Evolutionary conservation across 2,888 invertebrate species (phyloP).

Genomic region (Drosophila subquinaria): DNA sequence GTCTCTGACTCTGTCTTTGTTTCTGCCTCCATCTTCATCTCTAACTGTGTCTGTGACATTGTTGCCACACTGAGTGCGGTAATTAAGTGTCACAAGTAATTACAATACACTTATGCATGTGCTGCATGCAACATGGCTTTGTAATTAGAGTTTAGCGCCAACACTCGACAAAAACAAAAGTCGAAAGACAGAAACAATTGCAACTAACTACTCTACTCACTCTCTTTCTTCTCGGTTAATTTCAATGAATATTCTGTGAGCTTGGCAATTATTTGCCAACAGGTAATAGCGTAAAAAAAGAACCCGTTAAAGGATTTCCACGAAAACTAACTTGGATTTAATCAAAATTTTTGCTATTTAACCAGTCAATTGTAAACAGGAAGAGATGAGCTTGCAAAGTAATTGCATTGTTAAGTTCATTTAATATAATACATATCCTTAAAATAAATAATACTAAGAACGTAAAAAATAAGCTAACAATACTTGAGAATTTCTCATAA

Average conservation of each 20-base stretch:
- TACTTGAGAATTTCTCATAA: background rate
- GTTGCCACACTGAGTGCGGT: conserved; percentile 62
- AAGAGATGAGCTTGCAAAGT: background rate
- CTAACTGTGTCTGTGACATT: conserved; percentile 31
- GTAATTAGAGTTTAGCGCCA: conserved; percentile 78
- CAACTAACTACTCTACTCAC: conserved; percentile 15
- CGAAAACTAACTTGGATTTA: conserved; percentile 28
- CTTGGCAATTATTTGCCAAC: conserved; percentile 68
- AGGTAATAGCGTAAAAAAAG: conserved; percentile 6
- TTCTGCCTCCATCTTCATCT: conserved; percentile 19
- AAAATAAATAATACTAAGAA: background rate
- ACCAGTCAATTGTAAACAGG: background rate
- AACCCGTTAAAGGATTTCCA: conserved; percentile 8
- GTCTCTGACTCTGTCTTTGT: conserved; percentile 5
- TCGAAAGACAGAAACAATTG: conserved; percentile 25
- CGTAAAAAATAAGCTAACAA: background rate
- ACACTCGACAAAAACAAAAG: conserved; percentile 36
- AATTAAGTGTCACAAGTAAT: conserved; percentile 82
- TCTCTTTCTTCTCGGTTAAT: conserved; percentile 49
- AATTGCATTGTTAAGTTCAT: background rate
- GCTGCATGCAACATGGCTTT: conserved; percentile 71
- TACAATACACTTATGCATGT: conserved; percentile 80
- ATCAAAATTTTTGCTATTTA: conserved; percentile 33
- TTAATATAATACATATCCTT: background rate
- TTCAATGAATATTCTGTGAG: conserved; percentile 71